These are phyloP conservation scores for Halcyon leucocephala DNA, from an alignment of 2,797 vertebrate species.

Conservation along the genomic window DNA sequence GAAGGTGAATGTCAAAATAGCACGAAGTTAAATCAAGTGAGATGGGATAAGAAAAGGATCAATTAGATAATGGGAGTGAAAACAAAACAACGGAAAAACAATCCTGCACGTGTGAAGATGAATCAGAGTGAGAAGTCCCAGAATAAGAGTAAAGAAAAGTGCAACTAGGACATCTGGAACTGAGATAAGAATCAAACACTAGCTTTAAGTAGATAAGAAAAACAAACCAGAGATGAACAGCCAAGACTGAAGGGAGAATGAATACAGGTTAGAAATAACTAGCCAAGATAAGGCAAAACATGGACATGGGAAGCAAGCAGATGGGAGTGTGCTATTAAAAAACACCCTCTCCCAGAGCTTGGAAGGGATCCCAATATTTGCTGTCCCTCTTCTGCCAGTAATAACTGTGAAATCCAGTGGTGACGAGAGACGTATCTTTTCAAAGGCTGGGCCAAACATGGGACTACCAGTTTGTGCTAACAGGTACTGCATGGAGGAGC, in stretches of 20 bases:
- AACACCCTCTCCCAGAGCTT: neutral
- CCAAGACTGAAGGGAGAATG: neutral
- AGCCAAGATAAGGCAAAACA: slow-evolving; percentile 20
- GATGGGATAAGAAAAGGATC: neutral
- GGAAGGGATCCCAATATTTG: neutral
- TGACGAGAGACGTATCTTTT: neutral
- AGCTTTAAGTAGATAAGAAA: neutral
- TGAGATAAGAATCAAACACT: neutral
- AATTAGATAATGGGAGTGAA: neutral
- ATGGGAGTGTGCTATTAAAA: slow-evolving; percentile 1
- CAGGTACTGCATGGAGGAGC: neutral
- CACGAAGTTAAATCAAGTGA: neutral
- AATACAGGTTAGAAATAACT: slow-evolving; percentile 32
- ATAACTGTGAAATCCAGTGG: slow-evolving; percentile 21
- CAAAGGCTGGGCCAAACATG: neutral
- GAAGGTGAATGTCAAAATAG: neutral
- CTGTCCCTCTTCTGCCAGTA: neutral
- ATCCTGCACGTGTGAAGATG: neutral
- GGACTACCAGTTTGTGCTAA: neutral
- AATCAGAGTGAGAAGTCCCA: neutral
- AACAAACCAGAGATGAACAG: neutral
- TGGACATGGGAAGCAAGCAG: neutral
- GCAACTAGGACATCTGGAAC: neutral
- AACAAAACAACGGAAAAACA: neutral
- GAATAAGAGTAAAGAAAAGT: neutral